These are phyloP conservation scores for Chelidonichthys spinosus DNA, from an alignment of 2,797 vertebrate genomes.

Conservation along the genomic window DNA sequence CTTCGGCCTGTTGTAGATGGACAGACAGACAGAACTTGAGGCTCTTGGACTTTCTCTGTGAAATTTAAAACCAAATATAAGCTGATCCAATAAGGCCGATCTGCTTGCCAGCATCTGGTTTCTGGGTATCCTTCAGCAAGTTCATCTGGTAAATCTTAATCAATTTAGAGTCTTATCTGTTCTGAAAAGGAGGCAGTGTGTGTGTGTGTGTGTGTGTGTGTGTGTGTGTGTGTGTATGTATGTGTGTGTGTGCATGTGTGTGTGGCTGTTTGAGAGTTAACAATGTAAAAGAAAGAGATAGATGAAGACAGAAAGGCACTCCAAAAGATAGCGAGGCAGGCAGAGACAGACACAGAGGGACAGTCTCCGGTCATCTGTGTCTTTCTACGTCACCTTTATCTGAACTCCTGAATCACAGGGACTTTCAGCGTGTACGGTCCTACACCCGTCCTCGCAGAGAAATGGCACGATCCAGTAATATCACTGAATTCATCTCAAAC, in stretches of 20 bases:
- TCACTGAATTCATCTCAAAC: neutral
- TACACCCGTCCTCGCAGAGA: neutral
- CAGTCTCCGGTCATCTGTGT: constrained; percentile 23
- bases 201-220: constrained; percentile 12
- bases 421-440: neutral
- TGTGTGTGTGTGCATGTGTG: constrained; percentile 16
- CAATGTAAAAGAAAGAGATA: constrained; percentile 20
- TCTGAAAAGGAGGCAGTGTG: constrained; percentile 10
- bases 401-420: constrained; percentile 19
- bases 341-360: constrained; percentile 23
- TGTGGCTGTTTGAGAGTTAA: constrained; percentile 13
- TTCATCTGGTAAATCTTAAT: constrained; percentile 7
- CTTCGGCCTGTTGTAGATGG: neutral
- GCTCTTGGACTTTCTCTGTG: constrained; percentile 11
- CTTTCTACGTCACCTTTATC: constrained; percentile 16
- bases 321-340: constrained; percentile 20
- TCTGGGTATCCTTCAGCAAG: constrained; percentile 19
- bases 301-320: constrained; percentile 34
- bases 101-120: constrained; percentile 8
- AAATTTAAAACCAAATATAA: constrained; percentile 5
- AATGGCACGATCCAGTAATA: neutral
- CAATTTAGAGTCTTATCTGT: constrained; percentile 34
- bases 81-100: constrained; percentile 3
- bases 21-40: constrained; percentile 1
- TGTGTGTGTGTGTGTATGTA: neutral